Conservation (phyloP, 2,113 vertebrate genomes). For the Colistium nudipinnis region DNA sequence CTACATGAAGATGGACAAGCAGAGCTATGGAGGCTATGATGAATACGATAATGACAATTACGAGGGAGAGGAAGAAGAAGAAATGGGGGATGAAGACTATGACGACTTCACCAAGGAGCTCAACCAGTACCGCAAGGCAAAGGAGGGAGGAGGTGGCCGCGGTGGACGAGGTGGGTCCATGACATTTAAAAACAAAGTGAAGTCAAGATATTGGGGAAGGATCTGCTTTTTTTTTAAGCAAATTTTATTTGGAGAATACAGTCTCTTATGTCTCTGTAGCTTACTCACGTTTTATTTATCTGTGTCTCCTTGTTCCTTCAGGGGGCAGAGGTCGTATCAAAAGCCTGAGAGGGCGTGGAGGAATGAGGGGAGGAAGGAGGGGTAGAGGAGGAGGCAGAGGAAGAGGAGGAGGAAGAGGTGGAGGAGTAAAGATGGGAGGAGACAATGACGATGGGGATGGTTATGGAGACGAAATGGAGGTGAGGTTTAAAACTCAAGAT, state of each 20-base stretch:
- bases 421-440: slow-evolving; percentile 76
- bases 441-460: slow-evolving; percentile 86
- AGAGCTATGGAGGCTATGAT: slow-evolving; percentile 86
- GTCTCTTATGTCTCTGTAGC: not conserved
- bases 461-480: slow-evolving; percentile 82
- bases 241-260: not conserved
- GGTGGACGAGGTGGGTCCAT: slow-evolving; percentile 70
- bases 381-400: slow-evolving; percentile 82
- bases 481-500: slow-evolving; percentile 17
- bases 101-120: slow-evolving; percentile 94
- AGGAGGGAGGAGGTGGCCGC: slow-evolving; percentile 84
- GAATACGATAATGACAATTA: slow-evolving; percentile 90
- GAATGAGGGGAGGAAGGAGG: slow-evolving; percentile 85
- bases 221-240: not conserved
- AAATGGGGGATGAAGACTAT: slow-evolving; percentile 88
- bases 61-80: slow-evolving; percentile 90
- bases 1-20: slow-evolving; percentile 93
- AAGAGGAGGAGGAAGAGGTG: slow-evolving; percentile 52
- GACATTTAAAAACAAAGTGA: too few relatives aligned
- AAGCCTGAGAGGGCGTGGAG: slow-evolving; percentile 85
- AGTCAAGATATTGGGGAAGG: not conserved
- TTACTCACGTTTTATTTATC: not conserved
- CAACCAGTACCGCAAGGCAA: slow-evolving; percentile 91
- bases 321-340: slow-evolving; percentile 86
- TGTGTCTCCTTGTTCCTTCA: slow-evolving; percentile 48